Base-by-base conservation (phyloP, 2,888 invertebrate genomes). In the Limnephilus rhombicus region DNA sequence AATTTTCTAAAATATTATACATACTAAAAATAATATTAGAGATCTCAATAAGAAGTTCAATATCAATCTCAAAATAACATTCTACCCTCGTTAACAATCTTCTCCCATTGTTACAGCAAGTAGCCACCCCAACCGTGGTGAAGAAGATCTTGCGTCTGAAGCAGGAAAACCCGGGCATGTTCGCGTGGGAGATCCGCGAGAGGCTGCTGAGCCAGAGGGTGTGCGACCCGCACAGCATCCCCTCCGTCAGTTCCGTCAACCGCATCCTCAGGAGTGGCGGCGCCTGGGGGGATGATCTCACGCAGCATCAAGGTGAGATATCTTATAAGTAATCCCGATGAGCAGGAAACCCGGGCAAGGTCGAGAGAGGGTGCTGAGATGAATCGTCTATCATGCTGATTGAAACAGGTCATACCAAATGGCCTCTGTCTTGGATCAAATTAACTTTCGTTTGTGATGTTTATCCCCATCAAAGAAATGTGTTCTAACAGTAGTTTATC, bases 161-260 rank as follows among this genome's bases (percentile, higher is more conserved):
- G 95, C 98, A 98, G 94, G 99, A 99, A 95, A 99, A 99, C 95
- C 99, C 99, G 0, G 98, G 98, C 9, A 98, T 99, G 97, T 99
- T 99, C 95, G 99, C 99, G 15, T 99, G 99, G 99, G 99, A 99
- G 96, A 99, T 99, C 94, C 97, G 99, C 0, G 98, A 99, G 95
- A 97, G 98, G 94, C 96, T 99, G 94, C 97, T 99, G 91, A 97
- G 98, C 86, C 99, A 99, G 94, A 97, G 99, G 92, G 98, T 99
- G 94, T 99, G 99, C 94, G 99, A 99, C 95, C 98, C 98, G 0
- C 98, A 98, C 95, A 98, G 98, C 93, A 98, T 99, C 94, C 99
- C 99, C 1, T 99, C 99, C 13, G 99, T 99, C 94, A 99, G 99
- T 93, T 99, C 99, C 0, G 99, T 99, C 92, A 99, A 99, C 96